phyloP scores from a whole-genome alignment of 2,113 vertebrate genomes.

The Bujurquina vittata region DNA sequence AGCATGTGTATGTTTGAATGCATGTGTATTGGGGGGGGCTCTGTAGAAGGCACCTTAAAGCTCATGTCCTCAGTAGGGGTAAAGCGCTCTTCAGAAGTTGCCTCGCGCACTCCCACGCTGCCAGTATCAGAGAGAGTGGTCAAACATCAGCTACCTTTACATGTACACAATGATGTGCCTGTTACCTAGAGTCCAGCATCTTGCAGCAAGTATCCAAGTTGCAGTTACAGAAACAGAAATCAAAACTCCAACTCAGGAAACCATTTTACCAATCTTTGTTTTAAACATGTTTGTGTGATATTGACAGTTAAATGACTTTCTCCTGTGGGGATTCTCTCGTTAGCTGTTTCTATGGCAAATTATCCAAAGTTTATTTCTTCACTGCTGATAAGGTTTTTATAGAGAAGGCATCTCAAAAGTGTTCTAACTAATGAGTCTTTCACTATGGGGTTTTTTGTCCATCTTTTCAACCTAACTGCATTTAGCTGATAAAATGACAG shows the following conservation, averaged over 20 bases:
- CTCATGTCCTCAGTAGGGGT: conserved; percentile 22
- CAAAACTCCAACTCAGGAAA: neutral
- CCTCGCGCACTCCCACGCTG: conserved; percentile 21
- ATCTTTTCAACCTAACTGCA: neutral
- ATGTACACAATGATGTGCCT: conserved; percentile 11
- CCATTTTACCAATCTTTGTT: neutral
- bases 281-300: neutral
- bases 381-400: neutral
- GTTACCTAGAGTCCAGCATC: neutral
- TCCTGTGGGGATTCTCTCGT: too few relatives aligned
- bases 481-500: neutral
- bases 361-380: neutral
- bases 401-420: neutral
- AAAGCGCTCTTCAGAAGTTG: conserved; percentile 25
- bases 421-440: neutral
- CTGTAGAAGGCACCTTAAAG: conserved; percentile 30
- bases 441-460: neutral
- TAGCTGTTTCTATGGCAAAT: neutral
- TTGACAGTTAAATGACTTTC: neutral
- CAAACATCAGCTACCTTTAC: conserved; percentile 24
- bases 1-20: neutral
- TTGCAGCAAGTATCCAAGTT: neutral
- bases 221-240: neutral
- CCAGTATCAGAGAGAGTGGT: conserved; percentile 35
- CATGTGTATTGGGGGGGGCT: neutral